Evolutionary conservation across 2,888 invertebrate genomes (phyloP).

Genomic region (Eupeodes latifasciatus): DNA sequence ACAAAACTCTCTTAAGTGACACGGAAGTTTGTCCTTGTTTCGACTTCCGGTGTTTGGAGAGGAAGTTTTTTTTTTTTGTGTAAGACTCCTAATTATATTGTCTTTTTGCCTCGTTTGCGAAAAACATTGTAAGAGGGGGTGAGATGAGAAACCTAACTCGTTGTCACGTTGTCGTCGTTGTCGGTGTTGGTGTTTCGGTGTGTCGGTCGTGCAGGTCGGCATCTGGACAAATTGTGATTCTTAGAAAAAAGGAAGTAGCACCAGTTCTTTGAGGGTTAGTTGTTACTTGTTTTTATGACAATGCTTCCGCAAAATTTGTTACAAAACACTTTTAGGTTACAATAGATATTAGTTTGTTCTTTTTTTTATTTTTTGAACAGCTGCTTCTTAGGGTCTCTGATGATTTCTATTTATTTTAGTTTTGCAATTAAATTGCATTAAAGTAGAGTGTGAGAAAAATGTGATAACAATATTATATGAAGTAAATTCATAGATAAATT

Average conservation of each 20-base stretch:
- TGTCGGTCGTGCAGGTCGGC: too few species aligned
- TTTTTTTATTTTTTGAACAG: neutral
- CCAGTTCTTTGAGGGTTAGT: slow-evolving; percentile 6
- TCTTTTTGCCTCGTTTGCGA: neutral
- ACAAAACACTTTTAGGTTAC: slow-evolving; percentile 4
- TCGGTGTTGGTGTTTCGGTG: too few species aligned
- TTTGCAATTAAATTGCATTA: slow-evolving; percentile 28
- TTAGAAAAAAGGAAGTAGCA: slow-evolving; percentile 13
- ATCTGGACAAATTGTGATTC: slow-evolving; percentile 12
- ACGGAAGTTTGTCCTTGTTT: slow-evolving; percentile 74
- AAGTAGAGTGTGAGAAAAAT: slow-evolving; percentile 22
- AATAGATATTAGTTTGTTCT: neutral
- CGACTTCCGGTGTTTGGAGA: slow-evolving; percentile 61
- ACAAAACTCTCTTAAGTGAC: slow-evolving; percentile 19
- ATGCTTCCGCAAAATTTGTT: slow-evolving; percentile 38
- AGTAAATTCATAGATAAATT: slow-evolving; percentile 26
- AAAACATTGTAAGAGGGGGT: neutral
- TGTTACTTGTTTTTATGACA: neutral
- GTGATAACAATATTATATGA: slow-evolving; percentile 20
- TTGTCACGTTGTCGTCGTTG: slow-evolving; percentile 8
- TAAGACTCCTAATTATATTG: slow-evolving; percentile 36
- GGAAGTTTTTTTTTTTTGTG: slow-evolving; percentile 24
- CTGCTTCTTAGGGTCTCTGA: neutral
- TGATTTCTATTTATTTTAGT: slow-evolving; percentile 2
- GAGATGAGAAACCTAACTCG: slow-evolving; percentile 24